Evolutionary conservation across 2,113 vertebrate genomes (phyloP), one percentile per base, ranked within the genome.

Genomic region (Sylvietta virens): DNA sequence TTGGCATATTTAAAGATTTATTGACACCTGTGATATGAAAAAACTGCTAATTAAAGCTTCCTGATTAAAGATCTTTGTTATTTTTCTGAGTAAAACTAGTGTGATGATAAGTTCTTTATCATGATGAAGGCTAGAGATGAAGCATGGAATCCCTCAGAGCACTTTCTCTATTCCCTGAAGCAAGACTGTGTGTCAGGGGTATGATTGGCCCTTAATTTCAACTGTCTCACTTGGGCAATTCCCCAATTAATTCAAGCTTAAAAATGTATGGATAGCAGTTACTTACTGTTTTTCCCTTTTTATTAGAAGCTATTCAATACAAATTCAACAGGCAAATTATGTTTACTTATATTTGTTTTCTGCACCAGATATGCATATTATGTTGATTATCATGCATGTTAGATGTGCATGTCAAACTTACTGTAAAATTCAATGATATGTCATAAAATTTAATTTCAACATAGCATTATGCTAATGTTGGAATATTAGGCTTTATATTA

Each of bases 181-280:
- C 57, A 86, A 76, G 45, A 24, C 62, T 64, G 19, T 1, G 6
- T 90, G 71, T 93, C 92, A 58, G 8, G 60, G 47, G 72, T 62
- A 28, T 86, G 65, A 86, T 40, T 94, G 64, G 80, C 67, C 39
- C 81, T 71, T 88, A 86, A 92, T 97, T 95, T 83, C 58, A 92
- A 5, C 39, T 50, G 71, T 77, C 50, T 90, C 42, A 42, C 66
- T 93, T 83, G 51, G 69, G 30, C 39, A 83, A 66, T 90, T 90
- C 28, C 18, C 22, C 1, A 27, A 28, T 94, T 90, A 90, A 90
- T 86, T 88, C 40, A 80, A 87, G 58, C 48, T 57, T 91, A 19
- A 56, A 86, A 91, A 69, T 77, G 16, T 92, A 71, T 3, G 1
- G 8, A 50, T 47, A 44, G 24, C 11, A 88, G 51, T 92, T 85